Conservation (phyloP, 2,888 invertebrate species). For the Stenodera caucasica region DNA sequence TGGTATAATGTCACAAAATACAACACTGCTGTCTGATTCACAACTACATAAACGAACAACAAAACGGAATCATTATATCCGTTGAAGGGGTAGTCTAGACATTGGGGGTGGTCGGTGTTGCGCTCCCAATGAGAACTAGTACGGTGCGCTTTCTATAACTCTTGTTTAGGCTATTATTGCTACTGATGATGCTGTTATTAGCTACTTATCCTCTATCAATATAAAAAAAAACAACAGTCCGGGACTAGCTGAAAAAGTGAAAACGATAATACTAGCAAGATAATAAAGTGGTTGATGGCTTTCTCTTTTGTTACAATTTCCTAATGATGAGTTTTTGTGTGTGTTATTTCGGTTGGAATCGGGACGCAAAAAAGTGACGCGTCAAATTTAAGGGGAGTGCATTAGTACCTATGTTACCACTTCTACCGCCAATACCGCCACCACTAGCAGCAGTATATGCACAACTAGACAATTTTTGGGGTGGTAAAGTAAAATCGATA, state of each 20-base stretch:
- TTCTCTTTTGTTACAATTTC: background rate
- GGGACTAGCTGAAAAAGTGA: slow-evolving; percentile 54
- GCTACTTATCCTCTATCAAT: background rate
- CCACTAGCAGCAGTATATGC: background rate
- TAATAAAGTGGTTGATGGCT: background rate
- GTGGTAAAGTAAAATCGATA: slow-evolving; percentile 55
- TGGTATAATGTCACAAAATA: background rate
- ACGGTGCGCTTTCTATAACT: background rate
- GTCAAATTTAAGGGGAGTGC: slow-evolving; percentile 39
- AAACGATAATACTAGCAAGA: slow-evolving; percentile 26
- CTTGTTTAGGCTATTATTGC: too few species aligned
- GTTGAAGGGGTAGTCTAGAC: slow-evolving; percentile 40
- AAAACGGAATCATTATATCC: slow-evolving; percentile 15
- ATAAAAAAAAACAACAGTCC: slow-evolving; percentile 37
- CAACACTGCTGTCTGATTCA: slow-evolving; percentile 4
- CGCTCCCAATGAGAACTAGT: slow-evolving; percentile 16
- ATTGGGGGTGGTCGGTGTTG: slow-evolving; percentile 36
- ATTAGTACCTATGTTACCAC: slow-evolving; percentile 27
- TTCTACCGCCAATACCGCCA: slow-evolving; percentile 26
- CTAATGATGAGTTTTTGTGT: too few species aligned
- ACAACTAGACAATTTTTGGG: slow-evolving; percentile 26
- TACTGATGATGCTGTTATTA: background rate
- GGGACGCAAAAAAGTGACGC: slow-evolving; percentile 50
- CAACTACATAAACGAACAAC: slow-evolving; percentile 7
- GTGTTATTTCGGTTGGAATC: slow-evolving; percentile 24